Percentiles rank a stretch among this genome's conserved stretches.
Evolutionary conservation across 2,888 invertebrate species (phyloP).

Genomic region (Tenthredo notha): DNA sequence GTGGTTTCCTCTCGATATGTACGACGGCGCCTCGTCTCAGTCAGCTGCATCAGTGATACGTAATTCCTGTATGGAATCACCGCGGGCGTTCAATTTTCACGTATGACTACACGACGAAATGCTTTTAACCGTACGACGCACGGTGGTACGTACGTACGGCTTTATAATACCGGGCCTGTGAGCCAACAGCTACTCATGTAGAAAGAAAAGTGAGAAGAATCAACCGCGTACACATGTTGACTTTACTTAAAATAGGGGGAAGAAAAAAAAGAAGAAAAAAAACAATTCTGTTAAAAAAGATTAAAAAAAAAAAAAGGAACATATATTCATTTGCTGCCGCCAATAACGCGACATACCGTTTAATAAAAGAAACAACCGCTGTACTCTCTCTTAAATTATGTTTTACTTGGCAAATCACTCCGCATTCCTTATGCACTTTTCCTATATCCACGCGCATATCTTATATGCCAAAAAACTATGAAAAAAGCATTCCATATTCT

Average conservation of each 20-base stretch:
- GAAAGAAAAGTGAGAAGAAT: conserved; percentile 10
- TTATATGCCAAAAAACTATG: not conserved
- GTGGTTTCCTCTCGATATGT: not conserved
- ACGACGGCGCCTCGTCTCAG: conserved; percentile 6
- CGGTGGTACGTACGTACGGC: not conserved
- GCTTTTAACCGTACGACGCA: conserved; percentile 7
- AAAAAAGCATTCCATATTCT: not conserved
- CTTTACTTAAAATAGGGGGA: conserved; percentile 4
- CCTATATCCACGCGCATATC: not conserved
- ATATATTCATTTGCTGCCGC: not conserved
- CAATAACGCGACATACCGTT: conserved; percentile 18
- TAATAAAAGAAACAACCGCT: conserved; percentile 15
- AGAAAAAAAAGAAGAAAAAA: not conserved
- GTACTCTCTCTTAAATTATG: not conserved
- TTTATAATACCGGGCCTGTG: not conserved
- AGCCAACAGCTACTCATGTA: not conserved
- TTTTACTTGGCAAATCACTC: conserved; percentile 51
- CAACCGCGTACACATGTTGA: not conserved
- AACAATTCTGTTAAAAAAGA: not conserved
- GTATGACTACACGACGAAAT: conserved; percentile 41
- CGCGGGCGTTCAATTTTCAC: conserved; percentile 44
- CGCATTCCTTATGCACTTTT: conserved; percentile 15
- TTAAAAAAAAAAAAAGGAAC: not conserved
- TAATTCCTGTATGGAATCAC: conserved; percentile 21
- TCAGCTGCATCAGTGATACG: conserved; percentile 8